Conservation (phyloP, 1,140 invertebrate genomes). For the Thereuonema tuberculata region DNA sequence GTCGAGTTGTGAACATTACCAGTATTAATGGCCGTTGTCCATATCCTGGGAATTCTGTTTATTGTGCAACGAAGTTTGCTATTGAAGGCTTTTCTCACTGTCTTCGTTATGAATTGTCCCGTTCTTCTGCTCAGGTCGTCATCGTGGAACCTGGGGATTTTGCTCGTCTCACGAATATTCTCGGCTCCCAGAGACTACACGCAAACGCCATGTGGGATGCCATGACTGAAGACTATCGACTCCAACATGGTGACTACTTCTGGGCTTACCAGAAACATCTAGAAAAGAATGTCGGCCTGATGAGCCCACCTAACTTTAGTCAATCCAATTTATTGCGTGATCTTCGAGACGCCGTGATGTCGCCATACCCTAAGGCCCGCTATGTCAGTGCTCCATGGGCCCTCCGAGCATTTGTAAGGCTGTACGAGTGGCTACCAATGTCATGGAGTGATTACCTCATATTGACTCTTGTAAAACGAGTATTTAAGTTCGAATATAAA, state of each 20-base stretch:
- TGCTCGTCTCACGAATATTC: conserved; percentile 27
- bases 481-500: no score
- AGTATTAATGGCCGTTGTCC: conserved; percentile 29
- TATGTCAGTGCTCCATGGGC: conserved; percentile 5
- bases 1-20: conserved; percentile 31
- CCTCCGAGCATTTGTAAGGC: no score
- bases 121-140: conserved; percentile 28
- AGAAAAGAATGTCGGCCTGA: background rate
- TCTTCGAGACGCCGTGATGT: background rate
- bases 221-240: conserved; percentile 11
- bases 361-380: background rate
- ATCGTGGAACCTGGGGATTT: conserved; percentile 31
- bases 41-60: conserved; percentile 26
- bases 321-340: background rate
- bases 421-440: no score
- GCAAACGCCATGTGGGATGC: conserved; percentile 18
- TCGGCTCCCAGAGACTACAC: conserved; percentile 15
- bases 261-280: background rate
- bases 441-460: no score
- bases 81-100: conserved; percentile 27
- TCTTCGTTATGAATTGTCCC: conserved; percentile 26
- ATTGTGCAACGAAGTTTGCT: conserved; percentile 31
- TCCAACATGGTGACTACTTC: conserved; percentile 17
- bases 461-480: no score
- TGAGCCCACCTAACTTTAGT: background rate